Conservation (phyloP, 1,140 invertebrate species). For the Drosophila truncata region DNA sequence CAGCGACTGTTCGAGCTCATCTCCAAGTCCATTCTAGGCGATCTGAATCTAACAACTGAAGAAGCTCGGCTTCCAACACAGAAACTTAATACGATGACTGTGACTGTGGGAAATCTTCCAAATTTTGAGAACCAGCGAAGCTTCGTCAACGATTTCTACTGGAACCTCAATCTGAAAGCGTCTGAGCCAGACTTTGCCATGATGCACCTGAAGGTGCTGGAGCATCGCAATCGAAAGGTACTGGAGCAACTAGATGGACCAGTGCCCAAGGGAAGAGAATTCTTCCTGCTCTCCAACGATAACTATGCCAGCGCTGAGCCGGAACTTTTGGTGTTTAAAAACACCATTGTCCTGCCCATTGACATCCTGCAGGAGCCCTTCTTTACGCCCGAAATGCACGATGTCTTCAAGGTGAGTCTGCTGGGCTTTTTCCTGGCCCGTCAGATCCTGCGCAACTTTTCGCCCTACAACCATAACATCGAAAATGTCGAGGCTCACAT, state of each 20-base stretch:
- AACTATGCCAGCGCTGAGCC: background rate
- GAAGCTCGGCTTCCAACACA: background rate
- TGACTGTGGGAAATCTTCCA: background rate
- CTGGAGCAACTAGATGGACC: background rate
- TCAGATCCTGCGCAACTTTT: background rate
- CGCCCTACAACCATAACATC: background rate
- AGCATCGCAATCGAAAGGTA: background rate
- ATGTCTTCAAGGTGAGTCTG: background rate
- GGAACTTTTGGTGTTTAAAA: background rate
- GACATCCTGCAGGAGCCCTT: background rate
- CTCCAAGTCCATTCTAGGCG: background rate
- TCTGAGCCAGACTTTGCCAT: background rate
- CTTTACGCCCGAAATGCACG: background rate
- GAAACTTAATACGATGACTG: background rate
- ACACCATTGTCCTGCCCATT: background rate
- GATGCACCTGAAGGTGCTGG: background rate
- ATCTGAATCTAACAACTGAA: background rate
- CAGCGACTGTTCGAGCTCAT: background rate
- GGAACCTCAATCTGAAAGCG: background rate
- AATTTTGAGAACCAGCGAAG: background rate
- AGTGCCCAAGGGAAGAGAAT: background rate
- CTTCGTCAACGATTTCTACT: background rate
- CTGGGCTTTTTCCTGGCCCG: background rate
- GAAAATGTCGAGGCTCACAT: background rate
- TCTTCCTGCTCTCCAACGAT: background rate